Evolutionary conservation across 2,797 vertebrate species (phyloP).

Genomic region (Thripadectes ignobilis): DNA sequence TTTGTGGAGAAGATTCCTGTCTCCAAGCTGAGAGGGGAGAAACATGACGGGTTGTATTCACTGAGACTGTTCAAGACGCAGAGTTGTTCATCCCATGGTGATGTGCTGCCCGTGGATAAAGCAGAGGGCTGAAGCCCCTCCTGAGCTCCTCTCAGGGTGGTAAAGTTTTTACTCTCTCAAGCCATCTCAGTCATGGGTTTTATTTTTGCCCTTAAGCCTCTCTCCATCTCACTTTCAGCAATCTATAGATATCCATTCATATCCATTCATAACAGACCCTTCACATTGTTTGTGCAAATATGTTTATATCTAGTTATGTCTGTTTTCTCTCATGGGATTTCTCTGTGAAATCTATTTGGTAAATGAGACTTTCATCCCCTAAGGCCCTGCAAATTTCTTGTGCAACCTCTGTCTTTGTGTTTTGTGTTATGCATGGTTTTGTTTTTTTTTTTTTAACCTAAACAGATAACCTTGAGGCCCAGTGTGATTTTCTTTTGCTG

Average conservation of each 20-base stretch:
- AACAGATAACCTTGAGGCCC: slow-evolving; percentile 48
- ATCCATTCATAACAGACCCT: background rate
- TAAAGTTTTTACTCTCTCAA: background rate
- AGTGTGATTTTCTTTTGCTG: background rate
- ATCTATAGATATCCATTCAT: background rate
- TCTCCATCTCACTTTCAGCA: background rate
- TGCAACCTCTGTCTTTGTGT: background rate
- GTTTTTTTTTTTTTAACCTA: background rate
- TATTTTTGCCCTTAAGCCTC: background rate
- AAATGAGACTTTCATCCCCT: background rate
- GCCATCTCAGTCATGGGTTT: background rate
- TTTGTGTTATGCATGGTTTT: background rate
- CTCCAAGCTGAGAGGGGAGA: background rate
- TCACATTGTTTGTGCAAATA: background rate
- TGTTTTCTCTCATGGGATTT: slow-evolving; percentile 28
- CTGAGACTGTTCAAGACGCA: background rate
- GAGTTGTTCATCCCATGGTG: background rate
- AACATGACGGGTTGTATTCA: fast-evolving
- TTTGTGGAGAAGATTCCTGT: background rate
- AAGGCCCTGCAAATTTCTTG: background rate
- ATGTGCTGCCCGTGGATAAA: fast-evolving
- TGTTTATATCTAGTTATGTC: slow-evolving; percentile 5
- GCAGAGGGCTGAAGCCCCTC: background rate
- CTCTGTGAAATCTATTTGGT: background rate
- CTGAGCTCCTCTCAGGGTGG: background rate